Evolutionary conservation across 2,113 vertebrate genomes (phyloP), one percentile per base, ranked within the genome.

Genomic region (Notiomystis cincta): DNA sequence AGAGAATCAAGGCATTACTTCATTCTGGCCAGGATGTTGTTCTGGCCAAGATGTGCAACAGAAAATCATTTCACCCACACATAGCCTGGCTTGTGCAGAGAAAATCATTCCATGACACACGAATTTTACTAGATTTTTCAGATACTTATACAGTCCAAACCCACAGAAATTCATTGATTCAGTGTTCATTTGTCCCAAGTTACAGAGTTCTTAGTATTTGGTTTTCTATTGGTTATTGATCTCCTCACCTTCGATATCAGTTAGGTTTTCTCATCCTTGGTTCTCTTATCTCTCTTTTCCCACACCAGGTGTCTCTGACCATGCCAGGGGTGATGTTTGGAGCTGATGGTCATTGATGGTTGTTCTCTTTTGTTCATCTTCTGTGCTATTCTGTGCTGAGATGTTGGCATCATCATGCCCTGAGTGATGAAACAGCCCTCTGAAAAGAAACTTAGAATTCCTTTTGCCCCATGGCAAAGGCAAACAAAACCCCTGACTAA

Each of bases 241-340:
- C 28, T 48, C 35, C 33, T 33, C 1, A 0, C 17, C n/a, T 45
- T 54, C 0, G 0, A 10, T 47, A 38, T 15, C 9, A 45, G 38
- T 33, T 23, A 28, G 14, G 19, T 38, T 64, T 38, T 64, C 58
- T 47, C 69, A 8, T 54, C 45, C 48, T 38, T 64, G 33, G 9
- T 54, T 45, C 14, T 62, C 47, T 33, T 15, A 23, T 4, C 22
- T 62, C 6, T 37, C 27, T 37, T 73, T 33, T 38, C 11, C 38
- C 27, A 12, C 53, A 23, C 11, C 40, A 33, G 28, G n/a, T 45
- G 40, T 28, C 23, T 28, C 48, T 54, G 38, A 19, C 40, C 28
- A 15, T 54, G 57, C n/a, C 27, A 64, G 40, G 30, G n/a, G 18
- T 84, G 58, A 28, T 23, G 18, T 64, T 45, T 72, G 57, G n/a